These are phyloP conservation scores for Eupithecia vulgata DNA, from an alignment of 2,888 invertebrate genomes.

Conservation along the genomic window DNA sequence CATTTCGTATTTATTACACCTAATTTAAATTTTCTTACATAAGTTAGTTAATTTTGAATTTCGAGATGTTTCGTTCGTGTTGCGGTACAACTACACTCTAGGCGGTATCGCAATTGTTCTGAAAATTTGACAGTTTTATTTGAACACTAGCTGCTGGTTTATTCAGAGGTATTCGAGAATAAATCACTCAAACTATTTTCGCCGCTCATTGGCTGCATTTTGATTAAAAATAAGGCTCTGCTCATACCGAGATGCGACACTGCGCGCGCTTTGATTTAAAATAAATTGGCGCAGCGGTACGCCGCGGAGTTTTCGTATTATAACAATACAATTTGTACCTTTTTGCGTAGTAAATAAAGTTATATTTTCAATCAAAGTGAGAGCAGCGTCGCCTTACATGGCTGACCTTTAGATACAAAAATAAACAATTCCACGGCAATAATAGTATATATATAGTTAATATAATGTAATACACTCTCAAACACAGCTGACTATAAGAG, in stretches of 20 bases:
- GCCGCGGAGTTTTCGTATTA: too few relatives aligned
- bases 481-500: background rate
- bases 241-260: too few relatives aligned
- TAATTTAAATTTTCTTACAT: slow-evolving; percentile 31
- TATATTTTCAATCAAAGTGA: too few relatives aligned
- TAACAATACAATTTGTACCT: too few relatives aligned
- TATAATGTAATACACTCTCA: background rate
- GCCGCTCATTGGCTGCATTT: background rate
- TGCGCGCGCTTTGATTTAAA: too few relatives aligned
- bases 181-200: background rate
- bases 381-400: too few relatives aligned
- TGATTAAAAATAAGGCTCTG: too few relatives aligned
- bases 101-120: slow-evolving; percentile 34
- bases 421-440: background rate
- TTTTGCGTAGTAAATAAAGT: too few relatives aligned
- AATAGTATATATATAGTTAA: background rate
- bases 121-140: slow-evolving; percentile 18
- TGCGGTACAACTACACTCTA: slow-evolving; percentile 39
- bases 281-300: too few relatives aligned
- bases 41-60: slow-evolving; percentile 57
- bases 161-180: background rate
- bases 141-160: background rate
- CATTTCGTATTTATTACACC: slow-evolving; percentile 68
- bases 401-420: background rate
- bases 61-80: slow-evolving; percentile 42